Percentiles rank a stretch among this genome's conserved stretches.
These are phyloP conservation scores for Dromiciops gliroides DNA, from an alignment of 2,113 vertebrate species.

Conservation along the genomic window DNA sequence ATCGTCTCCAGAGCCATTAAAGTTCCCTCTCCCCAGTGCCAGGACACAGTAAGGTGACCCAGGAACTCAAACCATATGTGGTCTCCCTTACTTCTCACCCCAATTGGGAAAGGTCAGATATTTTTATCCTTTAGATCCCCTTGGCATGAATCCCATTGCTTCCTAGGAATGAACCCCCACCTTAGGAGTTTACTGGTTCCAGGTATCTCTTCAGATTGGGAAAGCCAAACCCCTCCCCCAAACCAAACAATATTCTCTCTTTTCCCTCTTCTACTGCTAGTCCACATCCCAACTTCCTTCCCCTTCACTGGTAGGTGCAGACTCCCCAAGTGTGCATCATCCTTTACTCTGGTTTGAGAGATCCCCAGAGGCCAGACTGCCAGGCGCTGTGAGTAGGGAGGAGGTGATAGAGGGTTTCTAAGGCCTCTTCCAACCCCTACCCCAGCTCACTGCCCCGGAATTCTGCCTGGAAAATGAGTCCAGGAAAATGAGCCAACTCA, in stretches of 20 bases:
- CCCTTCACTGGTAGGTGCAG: not conserved
- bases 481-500: conserved; percentile 52
- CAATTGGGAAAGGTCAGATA: conserved; percentile 12
- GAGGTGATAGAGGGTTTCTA: not conserved
- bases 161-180: not conserved
- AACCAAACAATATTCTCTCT: not conserved
- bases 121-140: not conserved
- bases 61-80: not conserved
- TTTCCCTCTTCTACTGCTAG: not conserved
- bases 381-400: not conserved
- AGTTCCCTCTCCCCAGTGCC: not conserved
- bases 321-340: not conserved
- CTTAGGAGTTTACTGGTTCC: not conserved
- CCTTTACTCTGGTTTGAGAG: not conserved
- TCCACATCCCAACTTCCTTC: not conserved
- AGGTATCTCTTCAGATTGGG: not conserved
- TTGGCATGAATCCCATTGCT: not conserved
- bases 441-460: conserved; percentile 45
- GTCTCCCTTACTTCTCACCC: not conserved
- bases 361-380: not conserved
- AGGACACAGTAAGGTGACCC: not conserved
- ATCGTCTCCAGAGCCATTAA: conserved; percentile 11
- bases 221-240: not conserved
- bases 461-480: conserved; percentile 55
- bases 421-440: not conserved